A percentile compares a stretch with the other conserved stretches of the same genome.
phyloP scores from a whole-genome alignment of 2,113 vertebrate genomes.

The Gopherus evgoodei region DNA sequence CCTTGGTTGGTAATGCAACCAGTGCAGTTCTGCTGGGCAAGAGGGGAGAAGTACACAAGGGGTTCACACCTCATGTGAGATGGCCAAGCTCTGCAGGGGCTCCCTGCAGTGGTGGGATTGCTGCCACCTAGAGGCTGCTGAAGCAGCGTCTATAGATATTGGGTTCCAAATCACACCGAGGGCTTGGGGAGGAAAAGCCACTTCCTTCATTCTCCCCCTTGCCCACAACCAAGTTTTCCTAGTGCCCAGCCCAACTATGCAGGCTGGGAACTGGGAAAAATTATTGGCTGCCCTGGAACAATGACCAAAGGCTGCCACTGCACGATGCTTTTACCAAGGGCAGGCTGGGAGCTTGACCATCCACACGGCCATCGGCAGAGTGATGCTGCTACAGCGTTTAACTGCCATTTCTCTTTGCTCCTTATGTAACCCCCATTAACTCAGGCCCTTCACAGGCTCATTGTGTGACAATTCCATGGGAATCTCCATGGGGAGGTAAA shows the following conservation, averaged over 20 bases:
- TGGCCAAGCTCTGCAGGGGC: neutral
- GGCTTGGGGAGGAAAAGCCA: neutral
- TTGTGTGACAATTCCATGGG: neutral
- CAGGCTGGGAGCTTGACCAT: neutral
- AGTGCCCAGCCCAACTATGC: too few species aligned
- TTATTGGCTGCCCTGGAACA: neutral
- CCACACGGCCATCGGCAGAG: neutral
- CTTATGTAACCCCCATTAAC: neutral
- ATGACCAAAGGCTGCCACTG: neutral
- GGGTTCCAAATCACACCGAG: neutral
- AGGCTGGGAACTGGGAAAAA: neutral
- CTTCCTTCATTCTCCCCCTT: neutral
- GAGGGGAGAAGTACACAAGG: neutral
- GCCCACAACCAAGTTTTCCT: neutral
- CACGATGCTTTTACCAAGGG: neutral
- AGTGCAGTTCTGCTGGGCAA: neutral
- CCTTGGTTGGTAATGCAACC: neutral
- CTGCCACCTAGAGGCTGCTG: neutral
- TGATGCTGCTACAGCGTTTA: neutral
- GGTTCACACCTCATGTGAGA: neutral
- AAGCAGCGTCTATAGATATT: neutral
- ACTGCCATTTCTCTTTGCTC: neutral
- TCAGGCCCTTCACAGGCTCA: neutral
- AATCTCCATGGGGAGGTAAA: neutral
- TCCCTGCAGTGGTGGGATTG: neutral